Evolutionary conservation across 2,113 vertebrate genomes (phyloP).

Genomic region (Oncorhynchus mykiss): DNA sequence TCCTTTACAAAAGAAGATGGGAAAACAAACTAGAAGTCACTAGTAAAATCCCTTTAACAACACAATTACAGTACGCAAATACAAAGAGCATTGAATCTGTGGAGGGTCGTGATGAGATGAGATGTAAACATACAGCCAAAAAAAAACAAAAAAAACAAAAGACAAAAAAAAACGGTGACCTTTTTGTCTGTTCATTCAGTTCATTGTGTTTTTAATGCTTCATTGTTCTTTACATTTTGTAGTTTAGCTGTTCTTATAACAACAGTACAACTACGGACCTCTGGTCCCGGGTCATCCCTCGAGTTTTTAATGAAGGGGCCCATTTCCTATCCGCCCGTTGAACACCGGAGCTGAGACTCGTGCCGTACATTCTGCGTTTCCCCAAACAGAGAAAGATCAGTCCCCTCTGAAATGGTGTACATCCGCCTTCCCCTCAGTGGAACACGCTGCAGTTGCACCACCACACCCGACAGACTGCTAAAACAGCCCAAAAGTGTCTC

Average conservation of each 20-base stretch:
- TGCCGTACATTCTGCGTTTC: no score
- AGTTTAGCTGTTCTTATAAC: slow-evolving; percentile 25
- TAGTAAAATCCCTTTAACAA: slow-evolving; percentile 95
- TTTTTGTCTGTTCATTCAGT: slow-evolving; percentile 30
- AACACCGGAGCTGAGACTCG: no score
- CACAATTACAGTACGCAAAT: slow-evolving; percentile 91
- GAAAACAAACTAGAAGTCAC: slow-evolving; percentile 68
- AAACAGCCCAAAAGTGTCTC: no score
- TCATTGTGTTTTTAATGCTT: slow-evolving; percentile 7
- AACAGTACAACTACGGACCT: slow-evolving; percentile 30
- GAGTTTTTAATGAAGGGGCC: slow-evolving; percentile 27
- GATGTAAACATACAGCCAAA: slow-evolving; percentile 87
- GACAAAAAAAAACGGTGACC: neutral
- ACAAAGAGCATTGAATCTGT: slow-evolving; percentile 76
- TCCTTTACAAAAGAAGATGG: slow-evolving; percentile 52
- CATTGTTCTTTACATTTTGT: slow-evolving; percentile 15
- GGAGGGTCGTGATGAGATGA: slow-evolving; percentile 85
- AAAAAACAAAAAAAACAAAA: slow-evolving; percentile 75
- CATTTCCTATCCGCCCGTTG: slow-evolving; percentile 9
- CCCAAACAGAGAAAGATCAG: no score
- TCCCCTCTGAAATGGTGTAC: no score
- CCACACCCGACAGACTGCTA: no score
- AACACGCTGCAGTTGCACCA: no score
- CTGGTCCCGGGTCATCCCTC: slow-evolving; percentile 22
- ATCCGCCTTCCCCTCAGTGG: no score